phyloP scores from a whole-genome alignment of 2,888 invertebrate genomes.

The Ichneumoninae sp. region DNA sequence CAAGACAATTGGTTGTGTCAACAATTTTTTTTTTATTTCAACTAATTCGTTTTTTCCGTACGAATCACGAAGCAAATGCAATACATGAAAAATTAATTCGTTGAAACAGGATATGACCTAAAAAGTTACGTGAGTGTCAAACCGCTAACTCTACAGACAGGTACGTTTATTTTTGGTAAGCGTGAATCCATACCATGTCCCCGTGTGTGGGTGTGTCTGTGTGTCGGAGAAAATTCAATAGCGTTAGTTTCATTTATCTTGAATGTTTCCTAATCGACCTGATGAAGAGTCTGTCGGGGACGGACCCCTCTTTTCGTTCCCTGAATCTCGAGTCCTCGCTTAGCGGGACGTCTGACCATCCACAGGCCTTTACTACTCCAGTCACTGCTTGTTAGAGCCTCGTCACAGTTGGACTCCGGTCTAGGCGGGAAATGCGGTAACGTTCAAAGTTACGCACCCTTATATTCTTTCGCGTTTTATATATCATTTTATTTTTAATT shows the following conservation, averaged over 20 bases:
- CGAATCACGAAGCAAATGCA: neutral
- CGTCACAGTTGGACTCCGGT: constrained; percentile 44
- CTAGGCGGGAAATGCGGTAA: neutral
- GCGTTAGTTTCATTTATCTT: constrained; percentile 55
- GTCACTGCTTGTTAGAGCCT: constrained; percentile 39
- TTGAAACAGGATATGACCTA: constrained; percentile 18
- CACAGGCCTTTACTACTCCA: constrained; percentile 42
- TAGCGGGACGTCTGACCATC: constrained; percentile 59
- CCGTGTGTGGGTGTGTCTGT: neutral
- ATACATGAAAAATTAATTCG: constrained; percentile 18
- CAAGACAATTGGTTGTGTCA: too few relatives aligned
- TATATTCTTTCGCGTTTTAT: neutral
- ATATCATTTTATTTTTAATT: neutral
- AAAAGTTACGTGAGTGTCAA: constrained; percentile 13
- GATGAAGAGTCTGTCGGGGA: constrained; percentile 37
- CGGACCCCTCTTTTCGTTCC: constrained; percentile 22
- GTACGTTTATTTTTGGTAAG: constrained; percentile 15
- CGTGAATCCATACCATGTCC: neutral
- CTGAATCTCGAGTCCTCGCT: constrained; percentile 34
- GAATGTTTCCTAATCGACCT: constrained; percentile 55
- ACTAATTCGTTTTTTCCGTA: too few relatives aligned
- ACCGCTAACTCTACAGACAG: constrained; percentile 15
- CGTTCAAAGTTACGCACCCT: neutral
- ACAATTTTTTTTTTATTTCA: too few relatives aligned
- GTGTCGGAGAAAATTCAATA: constrained; percentile 27